These are phyloP conservation scores for Hypsibius dujardini DNA, from an alignment of 1,140 invertebrate genomes.

Conservation along the genomic window DNA sequence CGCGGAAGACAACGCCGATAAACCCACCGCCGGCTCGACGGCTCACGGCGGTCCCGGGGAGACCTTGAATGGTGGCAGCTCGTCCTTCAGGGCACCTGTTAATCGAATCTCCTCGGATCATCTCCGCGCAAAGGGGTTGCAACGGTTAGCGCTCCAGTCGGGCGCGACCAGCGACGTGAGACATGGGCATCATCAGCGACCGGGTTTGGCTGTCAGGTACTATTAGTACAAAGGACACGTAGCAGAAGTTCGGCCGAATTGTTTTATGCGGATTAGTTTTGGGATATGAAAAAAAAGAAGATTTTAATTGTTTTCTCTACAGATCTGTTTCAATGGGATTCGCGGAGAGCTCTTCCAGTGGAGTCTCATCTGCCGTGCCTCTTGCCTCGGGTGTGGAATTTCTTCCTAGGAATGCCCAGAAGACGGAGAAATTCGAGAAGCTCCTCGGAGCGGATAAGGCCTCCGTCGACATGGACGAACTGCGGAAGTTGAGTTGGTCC, in stretches of 20 bases:
- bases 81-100: background rate
- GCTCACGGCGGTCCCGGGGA: background rate
- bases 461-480: constrained; percentile 23
- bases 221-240: background rate
- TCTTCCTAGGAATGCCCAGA: constrained; percentile 2
- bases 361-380: background rate
- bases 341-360: background rate
- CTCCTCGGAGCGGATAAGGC: constrained; percentile 20
- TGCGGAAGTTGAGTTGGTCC: constrained; percentile 48
- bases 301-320: background rate
- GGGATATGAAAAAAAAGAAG: background rate
- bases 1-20: background rate
- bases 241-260: too few relatives aligned
- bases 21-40: background rate
- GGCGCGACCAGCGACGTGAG: background rate
- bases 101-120: background rate
- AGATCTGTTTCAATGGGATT: background rate
- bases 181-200: background rate
- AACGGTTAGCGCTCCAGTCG: background rate
- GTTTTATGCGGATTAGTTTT: background rate
- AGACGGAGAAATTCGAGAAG: constrained; percentile 22
- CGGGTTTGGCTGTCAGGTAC: constrained; percentile 8
- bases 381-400: background rate
- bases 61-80: background rate
- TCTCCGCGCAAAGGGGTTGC: background rate